phyloP scores from a whole-genome alignment of 2,113 vertebrate genomes.

The Amphilophus citrinellus region DNA sequence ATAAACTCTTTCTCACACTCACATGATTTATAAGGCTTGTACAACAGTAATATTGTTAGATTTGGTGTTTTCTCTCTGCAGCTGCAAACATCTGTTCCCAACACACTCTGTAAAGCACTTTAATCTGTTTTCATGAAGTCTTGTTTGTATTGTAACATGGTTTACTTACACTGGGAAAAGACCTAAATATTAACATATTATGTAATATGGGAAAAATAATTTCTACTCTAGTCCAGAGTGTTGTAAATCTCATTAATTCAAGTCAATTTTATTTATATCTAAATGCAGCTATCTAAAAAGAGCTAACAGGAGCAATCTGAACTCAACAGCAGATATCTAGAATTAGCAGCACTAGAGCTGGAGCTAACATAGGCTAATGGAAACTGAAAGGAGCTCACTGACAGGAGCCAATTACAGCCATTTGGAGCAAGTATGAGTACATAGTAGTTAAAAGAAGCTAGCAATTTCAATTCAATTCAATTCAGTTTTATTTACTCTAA shows the following conservation, averaged over 20 bases:
- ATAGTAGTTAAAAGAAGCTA: background rate
- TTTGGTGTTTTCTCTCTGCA: conserved; percentile 7
- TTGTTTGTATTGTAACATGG: background rate
- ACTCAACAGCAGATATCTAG: background rate
- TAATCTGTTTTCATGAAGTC: conserved; percentile 21
- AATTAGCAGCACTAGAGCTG: background rate
- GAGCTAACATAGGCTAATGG: background rate
- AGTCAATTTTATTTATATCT: too few species aligned
- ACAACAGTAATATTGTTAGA: conserved; percentile 20
- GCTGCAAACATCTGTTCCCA: conserved; percentile 14
- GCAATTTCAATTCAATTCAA: too few species aligned
- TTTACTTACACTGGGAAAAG: background rate
- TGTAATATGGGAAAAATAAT: background rate
- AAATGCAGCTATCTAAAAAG: too few species aligned
- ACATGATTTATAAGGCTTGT: conserved; percentile 19
- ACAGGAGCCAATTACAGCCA: background rate
- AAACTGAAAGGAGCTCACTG: background rate
- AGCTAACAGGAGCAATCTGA: background rate
- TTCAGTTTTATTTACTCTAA: too few species aligned
- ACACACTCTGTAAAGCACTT: background rate
- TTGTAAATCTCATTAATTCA: background rate
- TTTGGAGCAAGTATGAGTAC: background rate
- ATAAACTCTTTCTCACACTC: background rate
- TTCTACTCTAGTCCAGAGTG: background rate
- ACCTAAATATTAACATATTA: background rate